Evolutionary conservation across 1,140 invertebrate species (phyloP).

Genomic region (Meloidogyne exigua): DNA sequence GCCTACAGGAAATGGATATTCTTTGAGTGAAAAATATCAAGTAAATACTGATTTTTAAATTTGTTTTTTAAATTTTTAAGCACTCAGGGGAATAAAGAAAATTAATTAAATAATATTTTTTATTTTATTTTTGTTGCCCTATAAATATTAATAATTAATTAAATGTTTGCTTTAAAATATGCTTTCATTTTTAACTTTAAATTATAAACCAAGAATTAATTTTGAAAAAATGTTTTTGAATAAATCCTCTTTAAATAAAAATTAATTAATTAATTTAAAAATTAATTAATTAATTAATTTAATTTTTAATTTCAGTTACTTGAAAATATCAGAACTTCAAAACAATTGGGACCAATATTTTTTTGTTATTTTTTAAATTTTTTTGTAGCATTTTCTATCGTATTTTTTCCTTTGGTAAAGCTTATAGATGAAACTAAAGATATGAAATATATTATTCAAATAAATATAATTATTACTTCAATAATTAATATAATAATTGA

Average conservation of each 20-base stretch:
- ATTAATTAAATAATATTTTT: too few relatives aligned
- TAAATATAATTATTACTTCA: not conserved
- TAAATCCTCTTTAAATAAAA: too few relatives aligned
- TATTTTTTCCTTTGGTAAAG: not conserved
- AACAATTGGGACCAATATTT: not conserved
- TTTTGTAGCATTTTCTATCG: not conserved
- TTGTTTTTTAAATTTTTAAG: too few relatives aligned
- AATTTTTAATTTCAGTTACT: slow-evolving; percentile 1
- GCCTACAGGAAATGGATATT: not conserved
- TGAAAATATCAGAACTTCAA: slow-evolving; percentile 4
- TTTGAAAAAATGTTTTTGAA: too few relatives aligned
- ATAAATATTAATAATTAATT: too few relatives aligned
- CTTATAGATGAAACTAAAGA: not conserved
- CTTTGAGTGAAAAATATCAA: not conserved
- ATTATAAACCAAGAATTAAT: too few relatives aligned
- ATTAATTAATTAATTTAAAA: too few relatives aligned
- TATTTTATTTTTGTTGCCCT: too few relatives aligned
- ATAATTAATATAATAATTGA: not conserved
- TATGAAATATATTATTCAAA: not conserved
- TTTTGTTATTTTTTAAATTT: not conserved
- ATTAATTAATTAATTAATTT: too few relatives aligned
- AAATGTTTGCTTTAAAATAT: too few relatives aligned
- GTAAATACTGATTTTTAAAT: not conserved
- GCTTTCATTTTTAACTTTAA: too few relatives aligned
- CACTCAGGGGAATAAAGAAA: too few relatives aligned